These are phyloP conservation scores for Toxotes jaculatrix DNA, from an alignment of 2,113 vertebrate genomes.

Conservation along the genomic window DNA sequence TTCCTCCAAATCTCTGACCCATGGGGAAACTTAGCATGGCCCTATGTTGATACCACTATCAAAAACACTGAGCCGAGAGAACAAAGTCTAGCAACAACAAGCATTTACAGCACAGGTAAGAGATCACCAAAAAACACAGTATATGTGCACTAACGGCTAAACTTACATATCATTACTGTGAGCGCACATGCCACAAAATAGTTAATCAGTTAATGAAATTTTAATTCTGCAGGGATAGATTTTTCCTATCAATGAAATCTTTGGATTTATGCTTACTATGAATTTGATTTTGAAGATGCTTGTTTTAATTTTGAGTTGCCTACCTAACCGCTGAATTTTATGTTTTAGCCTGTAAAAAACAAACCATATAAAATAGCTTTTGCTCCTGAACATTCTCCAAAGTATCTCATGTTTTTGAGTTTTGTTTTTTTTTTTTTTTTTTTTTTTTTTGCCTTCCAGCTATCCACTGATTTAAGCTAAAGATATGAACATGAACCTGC, in stretches of 20 bases:
- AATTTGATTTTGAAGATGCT: too few species aligned
- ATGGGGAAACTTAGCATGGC: constrained; percentile 56
- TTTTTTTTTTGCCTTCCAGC: not conserved
- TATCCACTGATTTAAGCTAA: not conserved
- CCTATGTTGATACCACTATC: constrained; percentile 40
- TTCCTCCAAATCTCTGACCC: constrained; percentile 74
- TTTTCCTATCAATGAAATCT: too few species aligned
- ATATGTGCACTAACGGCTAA: too few species aligned
- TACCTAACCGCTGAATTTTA: too few species aligned
- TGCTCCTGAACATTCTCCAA: too few species aligned
- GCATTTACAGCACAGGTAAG: constrained; percentile 24
- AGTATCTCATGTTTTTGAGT: too few species aligned
- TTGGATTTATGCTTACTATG: too few species aligned
- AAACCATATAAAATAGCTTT: too few species aligned
- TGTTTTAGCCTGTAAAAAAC: too few species aligned
- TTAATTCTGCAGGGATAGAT: not conserved
- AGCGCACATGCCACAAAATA: not conserved
- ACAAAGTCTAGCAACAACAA: constrained; percentile 16
- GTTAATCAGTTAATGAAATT: not conserved
- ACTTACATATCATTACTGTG: too few species aligned
- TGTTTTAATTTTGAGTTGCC: too few species aligned
- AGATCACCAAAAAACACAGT: not conserved
- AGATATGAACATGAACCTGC: constrained; percentile 12
- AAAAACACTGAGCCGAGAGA: constrained; percentile 33
- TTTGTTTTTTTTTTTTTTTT: not conserved